Percentiles rank a stretch among this genome's conserved stretches.
Evolutionary conservation across 2,888 invertebrate species (phyloP).

Genomic region (Eugnorisma glareosa): DNA sequence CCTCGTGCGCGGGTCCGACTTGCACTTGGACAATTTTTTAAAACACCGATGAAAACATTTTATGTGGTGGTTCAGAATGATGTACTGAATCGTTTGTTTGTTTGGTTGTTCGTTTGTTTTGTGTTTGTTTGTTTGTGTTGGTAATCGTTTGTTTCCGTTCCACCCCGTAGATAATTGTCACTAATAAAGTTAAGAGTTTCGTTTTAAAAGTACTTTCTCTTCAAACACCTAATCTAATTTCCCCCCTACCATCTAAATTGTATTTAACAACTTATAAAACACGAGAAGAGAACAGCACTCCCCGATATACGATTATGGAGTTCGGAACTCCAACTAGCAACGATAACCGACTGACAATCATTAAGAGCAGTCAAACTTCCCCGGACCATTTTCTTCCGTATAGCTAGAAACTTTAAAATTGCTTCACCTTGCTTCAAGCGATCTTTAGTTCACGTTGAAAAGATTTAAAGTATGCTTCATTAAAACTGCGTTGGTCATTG

Average conservation of each 20-base stretch:
- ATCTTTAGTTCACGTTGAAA: conserved; percentile 77
- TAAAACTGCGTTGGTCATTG: conserved; percentile 81
- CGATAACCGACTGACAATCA: conserved; percentile 82
- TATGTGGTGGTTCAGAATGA: too few relatives aligned
- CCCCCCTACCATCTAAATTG: neutral
- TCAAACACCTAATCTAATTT: neutral
- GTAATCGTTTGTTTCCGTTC: too few relatives aligned
- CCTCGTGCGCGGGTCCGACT: too few relatives aligned
- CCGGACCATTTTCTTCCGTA: conserved; percentile 78
- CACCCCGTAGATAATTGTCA: too few relatives aligned
- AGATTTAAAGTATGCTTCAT: conserved; percentile 86
- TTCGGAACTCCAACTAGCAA: conserved; percentile 64
- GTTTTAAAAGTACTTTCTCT: neutral
- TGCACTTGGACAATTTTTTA: too few relatives aligned
- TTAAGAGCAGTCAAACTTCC: conserved; percentile 81
- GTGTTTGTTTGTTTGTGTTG: too few relatives aligned
- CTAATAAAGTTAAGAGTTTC: neutral
- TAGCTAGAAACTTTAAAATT: conserved; percentile 82
- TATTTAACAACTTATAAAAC: conserved; percentile 34
- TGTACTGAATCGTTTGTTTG: too few relatives aligned
- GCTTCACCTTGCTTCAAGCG: conserved; percentile 79
- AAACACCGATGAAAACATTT: too few relatives aligned
- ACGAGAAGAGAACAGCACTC: conserved; percentile 31
- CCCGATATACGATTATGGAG: conserved; percentile 66
- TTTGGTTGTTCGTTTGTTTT: too few relatives aligned